These are phyloP conservation scores for Drosophila bocki DNA, from an alignment of 1,140 invertebrate genomes.

Conservation along the genomic window DNA sequence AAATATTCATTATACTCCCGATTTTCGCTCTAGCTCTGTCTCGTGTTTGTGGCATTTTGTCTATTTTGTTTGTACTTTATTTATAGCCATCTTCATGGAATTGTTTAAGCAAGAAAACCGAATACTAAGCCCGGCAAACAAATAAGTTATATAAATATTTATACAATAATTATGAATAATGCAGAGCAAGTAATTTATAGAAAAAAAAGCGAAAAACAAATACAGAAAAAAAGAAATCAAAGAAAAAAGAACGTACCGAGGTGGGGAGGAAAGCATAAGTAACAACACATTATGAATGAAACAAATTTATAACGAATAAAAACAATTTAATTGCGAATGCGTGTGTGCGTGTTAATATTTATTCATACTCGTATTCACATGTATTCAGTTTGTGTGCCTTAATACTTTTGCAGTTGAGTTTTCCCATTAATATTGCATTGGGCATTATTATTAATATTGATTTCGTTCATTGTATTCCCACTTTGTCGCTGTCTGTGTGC, in stretches of 20 bases:
- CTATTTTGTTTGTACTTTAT: slow-evolving; percentile 41
- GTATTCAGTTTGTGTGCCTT: slow-evolving; percentile 57
- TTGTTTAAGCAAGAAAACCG: slow-evolving; percentile 54
- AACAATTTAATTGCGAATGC: slow-evolving; percentile 67
- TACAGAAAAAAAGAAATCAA: slow-evolving; percentile 19
- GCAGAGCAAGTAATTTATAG: slow-evolving; percentile 79
- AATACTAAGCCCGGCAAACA: slow-evolving; percentile 50
- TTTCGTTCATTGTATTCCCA: slow-evolving; percentile 74
- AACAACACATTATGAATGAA: slow-evolving; percentile 62
- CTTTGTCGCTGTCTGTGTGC: slow-evolving; percentile 51
- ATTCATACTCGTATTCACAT: slow-evolving; percentile 60
- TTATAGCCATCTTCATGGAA: slow-evolving; percentile 50
- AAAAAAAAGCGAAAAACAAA: slow-evolving; percentile 35
- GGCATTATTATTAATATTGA: slow-evolving; percentile 76
- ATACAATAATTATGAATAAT: slow-evolving; percentile 78
- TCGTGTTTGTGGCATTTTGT: slow-evolving; percentile 60
- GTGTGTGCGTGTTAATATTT: slow-evolving; percentile 65
- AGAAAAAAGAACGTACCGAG: slow-evolving; percentile 30
- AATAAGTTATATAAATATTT: slow-evolving; percentile 73
- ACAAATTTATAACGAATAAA: slow-evolving; percentile 65
- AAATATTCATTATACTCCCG: slow-evolving; percentile 35
- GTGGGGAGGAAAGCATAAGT: slow-evolving; percentile 51
- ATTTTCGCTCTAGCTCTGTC: slow-evolving; percentile 45
- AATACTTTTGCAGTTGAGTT: slow-evolving; percentile 73
- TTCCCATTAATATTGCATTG: slow-evolving; percentile 80